phyloP scores from a whole-genome alignment of 2,797 vertebrate species.

The Morus bassanus region DNA sequence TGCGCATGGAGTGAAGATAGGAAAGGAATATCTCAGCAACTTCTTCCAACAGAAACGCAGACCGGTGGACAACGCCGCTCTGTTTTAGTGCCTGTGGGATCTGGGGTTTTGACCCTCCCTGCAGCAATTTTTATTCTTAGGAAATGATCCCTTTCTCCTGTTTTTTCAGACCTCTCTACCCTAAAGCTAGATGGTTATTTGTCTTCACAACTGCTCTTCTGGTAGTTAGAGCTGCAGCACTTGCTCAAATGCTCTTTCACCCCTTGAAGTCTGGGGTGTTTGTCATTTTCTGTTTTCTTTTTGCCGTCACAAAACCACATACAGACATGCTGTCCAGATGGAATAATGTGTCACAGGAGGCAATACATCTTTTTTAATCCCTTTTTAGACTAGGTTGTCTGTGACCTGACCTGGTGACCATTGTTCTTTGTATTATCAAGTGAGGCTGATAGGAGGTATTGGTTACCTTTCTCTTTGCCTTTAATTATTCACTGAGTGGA shows the following conservation, averaged over 20 bases:
- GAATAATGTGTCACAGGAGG: neutral
- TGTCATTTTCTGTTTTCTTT: neutral
- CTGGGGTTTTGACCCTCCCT: neutral
- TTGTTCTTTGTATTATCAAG: neutral
- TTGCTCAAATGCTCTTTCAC: neutral
- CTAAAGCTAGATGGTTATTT: accelerated
- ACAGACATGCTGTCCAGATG: accelerated
- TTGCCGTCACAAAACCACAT: accelerated
- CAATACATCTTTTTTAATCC: neutral
- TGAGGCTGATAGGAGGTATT: neutral
- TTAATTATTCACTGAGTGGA: neutral
- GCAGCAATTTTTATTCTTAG: neutral
- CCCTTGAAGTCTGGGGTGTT: neutral
- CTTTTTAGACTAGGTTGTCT: neutral
- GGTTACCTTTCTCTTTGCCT: neutral
- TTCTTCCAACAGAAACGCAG: accelerated
- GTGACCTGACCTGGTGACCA: neutral
- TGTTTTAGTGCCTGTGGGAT: accelerated
- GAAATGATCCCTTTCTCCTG: neutral
- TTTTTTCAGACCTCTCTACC: neutral
- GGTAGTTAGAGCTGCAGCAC: neutral
- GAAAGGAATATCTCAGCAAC: neutral
- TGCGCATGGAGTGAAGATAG: accelerated
- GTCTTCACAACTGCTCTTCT: neutral
- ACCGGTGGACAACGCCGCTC: accelerated